phyloP scores from a whole-genome alignment of 2,113 vertebrate species.

The Pteropus alecto region DNA sequence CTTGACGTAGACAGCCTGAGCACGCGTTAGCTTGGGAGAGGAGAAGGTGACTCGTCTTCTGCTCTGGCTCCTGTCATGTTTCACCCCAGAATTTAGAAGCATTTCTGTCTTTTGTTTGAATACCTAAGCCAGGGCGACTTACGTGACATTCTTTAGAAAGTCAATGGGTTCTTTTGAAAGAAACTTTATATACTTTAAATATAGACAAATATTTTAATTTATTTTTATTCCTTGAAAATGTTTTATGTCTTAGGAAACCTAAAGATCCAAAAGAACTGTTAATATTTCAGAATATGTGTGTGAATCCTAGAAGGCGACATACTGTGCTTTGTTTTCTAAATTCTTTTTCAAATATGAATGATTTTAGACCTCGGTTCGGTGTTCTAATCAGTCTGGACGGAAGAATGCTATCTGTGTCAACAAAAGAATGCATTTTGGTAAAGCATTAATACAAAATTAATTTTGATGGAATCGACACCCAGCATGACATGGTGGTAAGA shows the following conservation, averaged over 20 bases:
- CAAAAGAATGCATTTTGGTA: neutral
- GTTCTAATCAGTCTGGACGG: neutral
- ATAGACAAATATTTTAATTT: neutral
- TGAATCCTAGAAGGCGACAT: neutral
- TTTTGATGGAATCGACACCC: neutral
- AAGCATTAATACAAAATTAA: neutral
- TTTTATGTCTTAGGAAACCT: neutral
- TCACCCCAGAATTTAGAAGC: neutral
- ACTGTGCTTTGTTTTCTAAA: neutral
- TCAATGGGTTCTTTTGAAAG: rapidly evolving
- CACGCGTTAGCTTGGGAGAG: rapidly evolving
- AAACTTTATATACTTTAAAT: neutral
- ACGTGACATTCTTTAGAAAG: neutral
- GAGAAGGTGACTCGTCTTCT: rapidly evolving
- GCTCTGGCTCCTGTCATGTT: too few relatives aligned
- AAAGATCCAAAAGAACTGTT: neutral
- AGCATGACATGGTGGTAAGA: rapidly evolving
- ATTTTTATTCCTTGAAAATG: neutral
- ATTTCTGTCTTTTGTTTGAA: neutral
- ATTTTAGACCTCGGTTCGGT: neutral
- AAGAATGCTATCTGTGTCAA: neutral
- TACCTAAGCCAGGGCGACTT: neutral
- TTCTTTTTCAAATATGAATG: neutral
- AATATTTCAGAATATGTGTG: neutral
- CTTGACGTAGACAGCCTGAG: rapidly evolving